These are phyloP conservation scores for Actias luna DNA, from an alignment of 2,888 invertebrate genomes.

Conservation along the genomic window DNA sequence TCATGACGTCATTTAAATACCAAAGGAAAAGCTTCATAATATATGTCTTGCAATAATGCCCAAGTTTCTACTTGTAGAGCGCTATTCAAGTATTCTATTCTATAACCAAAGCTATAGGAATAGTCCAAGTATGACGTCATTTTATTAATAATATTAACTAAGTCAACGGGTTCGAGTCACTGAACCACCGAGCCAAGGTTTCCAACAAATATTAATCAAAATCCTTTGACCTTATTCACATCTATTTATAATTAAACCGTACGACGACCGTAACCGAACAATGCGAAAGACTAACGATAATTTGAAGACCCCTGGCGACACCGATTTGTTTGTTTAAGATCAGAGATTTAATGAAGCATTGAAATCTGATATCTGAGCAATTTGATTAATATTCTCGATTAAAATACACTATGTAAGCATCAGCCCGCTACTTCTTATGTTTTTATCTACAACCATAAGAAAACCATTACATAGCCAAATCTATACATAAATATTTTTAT, in stretches of 20 bases:
- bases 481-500: too few species aligned
- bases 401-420: neutral
- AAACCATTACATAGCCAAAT: too few species aligned
- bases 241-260: neutral
- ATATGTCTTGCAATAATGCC: neutral
- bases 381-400: neutral
- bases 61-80: neutral
- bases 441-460: too few species aligned
- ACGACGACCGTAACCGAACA: neutral
- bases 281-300: slow-evolving; percentile 1
- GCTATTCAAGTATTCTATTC: neutral
- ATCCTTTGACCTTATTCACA: slow-evolving; percentile 3
- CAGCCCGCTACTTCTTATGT: neutral
- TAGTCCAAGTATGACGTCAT: neutral
- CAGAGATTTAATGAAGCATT: neutral
- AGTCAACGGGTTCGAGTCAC: neutral
- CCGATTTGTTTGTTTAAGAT: neutral
- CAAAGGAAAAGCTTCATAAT: neutral
- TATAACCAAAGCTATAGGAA: neutral
- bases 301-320: neutral
- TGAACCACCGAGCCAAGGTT: neutral
- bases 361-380: neutral
- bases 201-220: neutral
- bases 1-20: neutral
- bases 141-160: neutral